Evolutionary conservation across 2,888 invertebrate species (phyloP), one percentile per base, ranked within the genome.

Genomic region (Piscicola geometra): DNA sequence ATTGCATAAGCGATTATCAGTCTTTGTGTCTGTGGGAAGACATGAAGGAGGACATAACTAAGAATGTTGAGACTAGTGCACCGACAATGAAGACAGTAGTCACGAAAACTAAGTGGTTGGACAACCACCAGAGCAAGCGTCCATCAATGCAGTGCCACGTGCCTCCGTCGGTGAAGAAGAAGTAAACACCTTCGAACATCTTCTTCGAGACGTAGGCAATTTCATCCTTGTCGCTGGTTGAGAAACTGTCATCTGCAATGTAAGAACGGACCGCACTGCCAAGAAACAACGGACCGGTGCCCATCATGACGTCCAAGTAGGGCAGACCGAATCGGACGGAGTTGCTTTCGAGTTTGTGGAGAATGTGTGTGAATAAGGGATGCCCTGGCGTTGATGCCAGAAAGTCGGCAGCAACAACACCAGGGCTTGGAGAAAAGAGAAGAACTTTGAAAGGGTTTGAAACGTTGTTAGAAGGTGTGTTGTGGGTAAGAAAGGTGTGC

Each of bases 111-210:
- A 5, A 67, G n/a, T 67, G 67, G 32, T 33, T 0, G n/a, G 28
- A 64, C 0, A 73, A 18, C 73, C 73, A 73, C 73, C 73, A 73
- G 1, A 73, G 56, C 32, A 73, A n/a, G 5, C 0, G 15, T n/a
- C 73, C 73, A 73, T 73, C 73, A 18, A 60, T 25, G 36, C 73
- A 73, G n/a, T 73, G 73, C 73, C 73, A 73, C 36, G 73, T 73
- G 21, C 36, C 30, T 33, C 73, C 73, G 2, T 5, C 15, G 9
- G 18, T 1, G 28, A 64, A 73, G 64, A 60, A 73, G 30, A 73
- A 73, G 30, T 73, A 73, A 25, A 36, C 70, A 12, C n/a, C n/a
- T 21, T 36, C 21, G 32, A 28, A 36, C 70, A 28, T 28, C 15
- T 35, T 41, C 47, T 3, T 36, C 3, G 36, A 21, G 3, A 70